Base-by-base conservation (phyloP, 2,113 vertebrate genomes). In the Lophochroa leadbeateri region DNA sequence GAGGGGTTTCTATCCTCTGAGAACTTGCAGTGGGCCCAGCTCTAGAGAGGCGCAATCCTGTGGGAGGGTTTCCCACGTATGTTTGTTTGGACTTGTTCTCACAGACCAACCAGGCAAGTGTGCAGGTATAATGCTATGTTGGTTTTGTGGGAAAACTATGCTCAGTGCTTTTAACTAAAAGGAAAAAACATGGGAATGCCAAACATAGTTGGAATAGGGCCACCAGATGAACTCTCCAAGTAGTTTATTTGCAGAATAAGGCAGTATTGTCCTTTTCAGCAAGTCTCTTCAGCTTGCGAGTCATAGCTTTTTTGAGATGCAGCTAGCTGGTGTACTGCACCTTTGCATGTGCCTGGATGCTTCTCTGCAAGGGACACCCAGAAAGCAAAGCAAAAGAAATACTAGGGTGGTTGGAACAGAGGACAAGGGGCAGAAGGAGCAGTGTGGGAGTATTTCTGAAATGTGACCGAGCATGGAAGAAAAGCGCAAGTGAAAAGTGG, bases 61-160 rank as follows among this genome's bases (percentile, higher is more conserved):
- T 61, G 13, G 43, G 41, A 86, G 7, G 5, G 18, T 63, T 86
- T 86, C 53, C 14, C 19, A 70, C 46, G n/a, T 86, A 33, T 58
- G 33, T 78, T 83, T 8, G 0, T 49, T 70, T 50, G 43, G 37
- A 33, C n/a, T 70, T 63, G 27, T 28, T 86, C 43, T 78, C 18
- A 21, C 12, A 71, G 64, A 60, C 28, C 43, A 53, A 13, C 27
- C 55, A 64, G 61, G 39, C 50, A 58, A 17, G 17, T 27, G 19
- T 60, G 55, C 35, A 64, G 70, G 37, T 43, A 19, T 27, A 86
- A 63, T 10, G 37, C 50, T 70, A 1, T 0, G 0, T 33, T 47
- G 13, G 27, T 88, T 80, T 68, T 84, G 19, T 67, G 43, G 55
- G 78, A 84, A n/a, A 74, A 46, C 4, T 4, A 17, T 44, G 15